Conservation (phyloP, 2,888 invertebrate genomes). For the Drosophila austrosaltans region DNA sequence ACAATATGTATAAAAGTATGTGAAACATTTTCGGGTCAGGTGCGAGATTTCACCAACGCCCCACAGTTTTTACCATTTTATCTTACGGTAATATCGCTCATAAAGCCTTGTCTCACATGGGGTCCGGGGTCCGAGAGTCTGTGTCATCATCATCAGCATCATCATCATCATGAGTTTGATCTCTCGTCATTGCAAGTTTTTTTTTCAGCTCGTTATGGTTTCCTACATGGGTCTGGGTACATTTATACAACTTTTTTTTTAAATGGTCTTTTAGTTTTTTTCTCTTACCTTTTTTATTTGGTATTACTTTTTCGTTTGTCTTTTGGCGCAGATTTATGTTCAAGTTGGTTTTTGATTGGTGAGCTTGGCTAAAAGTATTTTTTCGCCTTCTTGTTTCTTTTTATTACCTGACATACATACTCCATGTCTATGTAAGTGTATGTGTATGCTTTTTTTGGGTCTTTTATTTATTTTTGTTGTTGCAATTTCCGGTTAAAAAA, state of each 20-base stretch:
- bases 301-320: slow-evolving; percentile 62
- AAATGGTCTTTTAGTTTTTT: background rate
- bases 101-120: slow-evolving; percentile 56
- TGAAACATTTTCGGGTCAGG: slow-evolving; percentile 79
- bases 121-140: slow-evolving; percentile 18
- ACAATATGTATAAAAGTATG: slow-evolving; percentile 45
- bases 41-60: slow-evolving; percentile 76
- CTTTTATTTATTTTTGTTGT: slow-evolving; percentile 15
- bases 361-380: slow-evolving; percentile 31
- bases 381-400: slow-evolving; percentile 22
- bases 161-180: slow-evolving; percentile 43
- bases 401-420: slow-evolving; percentile 12
- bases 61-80: slow-evolving; percentile 69
- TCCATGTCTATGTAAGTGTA: background rate
- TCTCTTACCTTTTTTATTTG: slow-evolving; percentile 22
- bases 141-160: slow-evolving; percentile 40
- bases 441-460: slow-evolving; percentile 17
- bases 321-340: slow-evolving; percentile 59
- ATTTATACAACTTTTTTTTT: slow-evolving; percentile 18
- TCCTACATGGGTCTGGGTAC: slow-evolving; percentile 39
- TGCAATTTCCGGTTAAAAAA: slow-evolving; percentile 50
- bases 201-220: slow-evolving; percentile 64
- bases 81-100: slow-evolving; percentile 78
- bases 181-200: slow-evolving; percentile 46
- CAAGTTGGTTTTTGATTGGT: slow-evolving; percentile 51